Conservation (phyloP, 2,797 vertebrate species). For the Lindbergichthys nudifrons region DNA sequence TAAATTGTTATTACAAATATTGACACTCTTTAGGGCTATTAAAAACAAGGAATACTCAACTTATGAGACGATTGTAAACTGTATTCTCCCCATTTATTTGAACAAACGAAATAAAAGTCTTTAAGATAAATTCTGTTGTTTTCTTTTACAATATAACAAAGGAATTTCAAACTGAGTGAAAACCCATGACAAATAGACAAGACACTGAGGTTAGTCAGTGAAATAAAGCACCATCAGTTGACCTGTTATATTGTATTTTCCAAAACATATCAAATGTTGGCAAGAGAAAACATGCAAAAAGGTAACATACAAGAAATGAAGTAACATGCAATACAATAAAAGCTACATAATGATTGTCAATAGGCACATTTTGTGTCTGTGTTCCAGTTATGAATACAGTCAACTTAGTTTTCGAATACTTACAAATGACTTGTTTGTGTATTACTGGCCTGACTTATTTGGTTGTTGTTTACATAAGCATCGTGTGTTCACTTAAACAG, state of each 20-base stretch:
- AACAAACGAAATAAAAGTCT: slow-evolving; percentile 50
- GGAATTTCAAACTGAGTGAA: slow-evolving; percentile 18
- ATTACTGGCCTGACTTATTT: background rate
- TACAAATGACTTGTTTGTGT: slow-evolving; percentile 24
- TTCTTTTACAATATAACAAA: slow-evolving; percentile 33
- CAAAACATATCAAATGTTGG: background rate
- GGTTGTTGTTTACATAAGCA: background rate
- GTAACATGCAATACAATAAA: slow-evolving; percentile 27
- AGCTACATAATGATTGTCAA: slow-evolving; percentile 39
- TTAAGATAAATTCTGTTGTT: slow-evolving; percentile 29
- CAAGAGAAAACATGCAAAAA: slow-evolving; percentile 33
- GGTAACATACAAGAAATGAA: background rate
- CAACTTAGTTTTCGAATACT: background rate
- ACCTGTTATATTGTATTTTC: background rate
- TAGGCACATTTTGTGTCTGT: slow-evolving; percentile 55
- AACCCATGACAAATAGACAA: background rate
- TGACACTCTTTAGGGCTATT: background rate
- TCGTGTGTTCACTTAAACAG: background rate
- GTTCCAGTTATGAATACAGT: slow-evolving; percentile 43
- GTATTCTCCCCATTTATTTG: slow-evolving; percentile 48
- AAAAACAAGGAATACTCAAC: background rate
- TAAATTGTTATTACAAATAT: background rate
- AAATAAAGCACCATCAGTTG: slow-evolving; percentile 6
- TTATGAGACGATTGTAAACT: slow-evolving; percentile 25
- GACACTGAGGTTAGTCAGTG: background rate